A percentile compares a stretch with the other conserved stretches of the same genome.
Conservation (phyloP, 2,797 vertebrate species). For the Xiphorhynchus erythropygius region DNA sequence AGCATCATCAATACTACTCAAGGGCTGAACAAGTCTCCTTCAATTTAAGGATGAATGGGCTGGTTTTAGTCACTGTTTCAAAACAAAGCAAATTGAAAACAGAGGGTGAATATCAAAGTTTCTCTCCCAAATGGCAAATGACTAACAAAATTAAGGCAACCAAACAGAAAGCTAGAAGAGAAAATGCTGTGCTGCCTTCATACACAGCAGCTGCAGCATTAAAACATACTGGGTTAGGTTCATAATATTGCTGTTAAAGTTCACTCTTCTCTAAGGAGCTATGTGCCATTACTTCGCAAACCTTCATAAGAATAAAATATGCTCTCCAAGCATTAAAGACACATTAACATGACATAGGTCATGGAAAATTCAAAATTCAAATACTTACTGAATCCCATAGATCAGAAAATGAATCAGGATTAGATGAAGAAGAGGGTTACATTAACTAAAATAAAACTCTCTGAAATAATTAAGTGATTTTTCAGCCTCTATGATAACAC, state of each 20-base stretch:
- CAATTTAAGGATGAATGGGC: not conserved
- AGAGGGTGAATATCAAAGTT: not conserved
- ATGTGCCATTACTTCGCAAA: not conserved
- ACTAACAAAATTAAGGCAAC: not conserved
- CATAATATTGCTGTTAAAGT: not conserved
- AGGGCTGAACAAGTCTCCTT: not conserved
- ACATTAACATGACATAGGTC: constrained; percentile 20
- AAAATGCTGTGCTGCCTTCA: not conserved
- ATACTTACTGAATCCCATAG: constrained; percentile 36
- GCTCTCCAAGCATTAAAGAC: constrained; percentile 14
- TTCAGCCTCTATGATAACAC: constrained; percentile 30
- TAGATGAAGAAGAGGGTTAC: not conserved
- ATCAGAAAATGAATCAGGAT: constrained; percentile 52
- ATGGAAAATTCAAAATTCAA: constrained; percentile 62
- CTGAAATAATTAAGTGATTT: constrained; percentile 46
- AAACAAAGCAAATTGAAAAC: not conserved
- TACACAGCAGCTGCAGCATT: not conserved
- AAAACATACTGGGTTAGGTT: not conserved
- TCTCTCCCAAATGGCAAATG: not conserved
- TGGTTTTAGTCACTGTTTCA: not conserved
- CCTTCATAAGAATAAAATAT: constrained; percentile 1
- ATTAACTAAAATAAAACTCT: constrained; percentile 46
- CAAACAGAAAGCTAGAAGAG: not conserved
- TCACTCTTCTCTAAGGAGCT: not conserved
- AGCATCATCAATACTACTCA: not conserved